Conservation (phyloP, 2,888 invertebrate species). For the Ormyrus pomaceus region DNA sequence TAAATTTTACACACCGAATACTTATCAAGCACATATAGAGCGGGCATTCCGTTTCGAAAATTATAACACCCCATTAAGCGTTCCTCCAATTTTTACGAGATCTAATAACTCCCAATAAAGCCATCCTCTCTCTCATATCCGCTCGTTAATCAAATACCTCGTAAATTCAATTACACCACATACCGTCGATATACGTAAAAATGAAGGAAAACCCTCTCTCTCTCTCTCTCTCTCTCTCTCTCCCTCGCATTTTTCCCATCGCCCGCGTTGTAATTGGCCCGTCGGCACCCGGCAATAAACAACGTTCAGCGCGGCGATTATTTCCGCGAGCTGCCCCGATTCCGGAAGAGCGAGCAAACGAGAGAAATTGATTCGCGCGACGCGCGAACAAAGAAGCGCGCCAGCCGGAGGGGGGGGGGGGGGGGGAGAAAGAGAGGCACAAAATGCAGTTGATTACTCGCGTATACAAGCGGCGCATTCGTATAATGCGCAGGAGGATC, state of each 20-base stretch:
- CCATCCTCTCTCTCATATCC: too few relatives aligned
- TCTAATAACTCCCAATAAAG: too few relatives aligned
- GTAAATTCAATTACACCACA: too few relatives aligned
- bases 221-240: not conserved
- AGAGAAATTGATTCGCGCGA: slow-evolving; percentile 23
- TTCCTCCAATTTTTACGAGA: too few relatives aligned
- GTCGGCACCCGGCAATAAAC: slow-evolving; percentile 13
- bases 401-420: not conserved
- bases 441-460: slow-evolving; percentile 37
- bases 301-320: slow-evolving; percentile 16
- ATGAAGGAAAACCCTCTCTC: not conserved
- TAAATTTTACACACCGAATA: too few relatives aligned
- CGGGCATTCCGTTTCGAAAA: too few relatives aligned
- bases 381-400: not conserved
- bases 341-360: slow-evolving; percentile 23
- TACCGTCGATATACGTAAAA: not conserved
- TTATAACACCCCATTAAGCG: too few relatives aligned
- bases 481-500: not conserved
- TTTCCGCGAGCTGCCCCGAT: slow-evolving; percentile 35
- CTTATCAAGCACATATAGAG: too few relatives aligned
- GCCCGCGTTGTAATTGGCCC: too few relatives aligned
- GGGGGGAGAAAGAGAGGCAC: not conserved
- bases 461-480: not conserved
- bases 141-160: too few relatives aligned
- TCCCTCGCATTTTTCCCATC: not conserved